Evolutionary conservation across 2,113 vertebrate species (phyloP).

Genomic region (Nipponia nippon): DNA sequence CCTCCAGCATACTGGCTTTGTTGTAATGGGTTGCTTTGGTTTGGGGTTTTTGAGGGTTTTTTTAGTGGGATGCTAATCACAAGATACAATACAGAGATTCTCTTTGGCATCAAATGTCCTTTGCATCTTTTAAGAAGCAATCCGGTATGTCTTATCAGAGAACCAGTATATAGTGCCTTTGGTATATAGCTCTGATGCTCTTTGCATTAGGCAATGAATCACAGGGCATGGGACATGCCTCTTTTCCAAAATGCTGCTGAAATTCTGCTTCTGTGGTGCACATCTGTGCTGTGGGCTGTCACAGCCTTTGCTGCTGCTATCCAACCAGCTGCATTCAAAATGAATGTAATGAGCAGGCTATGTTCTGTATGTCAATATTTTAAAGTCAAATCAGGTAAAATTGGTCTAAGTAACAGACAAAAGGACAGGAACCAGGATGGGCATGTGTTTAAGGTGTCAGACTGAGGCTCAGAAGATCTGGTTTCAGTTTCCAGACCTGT

Average conservation of each 20-base stretch:
- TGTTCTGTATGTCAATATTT: not conserved
- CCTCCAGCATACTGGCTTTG: not conserved
- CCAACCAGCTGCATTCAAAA: not conserved
- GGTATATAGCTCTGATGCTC: not conserved
- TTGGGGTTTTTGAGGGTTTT: not conserved
- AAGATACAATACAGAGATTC: not conserved
- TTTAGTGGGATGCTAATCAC: not conserved
- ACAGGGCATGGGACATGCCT: not conserved
- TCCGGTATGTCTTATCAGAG: not conserved
- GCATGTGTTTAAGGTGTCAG: constrained; percentile 40
- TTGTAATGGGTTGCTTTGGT: not conserved
- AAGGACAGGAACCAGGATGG: not conserved
- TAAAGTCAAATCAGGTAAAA: not conserved
- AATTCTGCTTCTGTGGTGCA: not conserved
- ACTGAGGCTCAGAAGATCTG: not conserved
- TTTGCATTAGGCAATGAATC: not conserved
- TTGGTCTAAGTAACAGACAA: not conserved
- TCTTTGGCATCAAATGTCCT: not conserved
- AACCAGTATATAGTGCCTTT: not conserved
- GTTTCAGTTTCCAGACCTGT: constrained; percentile 26
- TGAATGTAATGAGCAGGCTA: not conserved
- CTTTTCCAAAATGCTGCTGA: not conserved
- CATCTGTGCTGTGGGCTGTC: not conserved
- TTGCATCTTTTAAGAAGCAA: not conserved
- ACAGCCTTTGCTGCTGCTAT: not conserved